phyloP scores from a whole-genome alignment of 2,113 vertebrate species.

The Chinchilla lanigera region DNA sequence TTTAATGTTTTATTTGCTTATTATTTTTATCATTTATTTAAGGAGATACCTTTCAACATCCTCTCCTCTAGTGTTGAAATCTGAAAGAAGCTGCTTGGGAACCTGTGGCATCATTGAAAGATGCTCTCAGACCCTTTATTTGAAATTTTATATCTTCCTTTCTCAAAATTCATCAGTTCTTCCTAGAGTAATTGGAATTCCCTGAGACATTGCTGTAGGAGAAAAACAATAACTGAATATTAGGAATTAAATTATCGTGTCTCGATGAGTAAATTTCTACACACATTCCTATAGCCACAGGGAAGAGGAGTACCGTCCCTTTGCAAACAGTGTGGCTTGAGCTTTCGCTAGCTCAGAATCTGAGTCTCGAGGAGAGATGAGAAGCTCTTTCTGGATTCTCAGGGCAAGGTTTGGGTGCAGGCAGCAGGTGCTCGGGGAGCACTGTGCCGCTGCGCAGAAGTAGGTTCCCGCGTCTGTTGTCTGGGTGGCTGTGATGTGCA shows the following conservation, averaged over 20 bases:
- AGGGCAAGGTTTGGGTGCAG: not conserved
- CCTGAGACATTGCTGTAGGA: not conserved
- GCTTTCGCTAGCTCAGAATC: not conserved
- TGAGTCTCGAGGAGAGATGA: not conserved
- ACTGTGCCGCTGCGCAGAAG: not conserved
- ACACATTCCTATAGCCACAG: not conserved
- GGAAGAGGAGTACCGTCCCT: not conserved
- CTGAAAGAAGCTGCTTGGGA: not conserved
- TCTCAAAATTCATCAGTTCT: not conserved
- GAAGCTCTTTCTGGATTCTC: not conserved
- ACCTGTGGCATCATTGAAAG: not conserved
- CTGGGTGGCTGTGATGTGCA: not conserved
- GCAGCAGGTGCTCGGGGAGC: constrained; percentile 10
- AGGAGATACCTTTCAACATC: not conserved
- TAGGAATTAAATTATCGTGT: not conserved
- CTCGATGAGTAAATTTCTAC: not conserved
- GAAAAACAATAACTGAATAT: not conserved
- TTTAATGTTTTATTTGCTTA: not conserved
- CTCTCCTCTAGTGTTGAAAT: not conserved
- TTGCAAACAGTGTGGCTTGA: not conserved
- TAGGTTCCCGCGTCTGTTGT: not conserved
- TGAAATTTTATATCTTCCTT: not conserved
- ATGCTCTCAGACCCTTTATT: not conserved
- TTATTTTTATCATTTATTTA: not conserved
- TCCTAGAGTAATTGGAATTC: not conserved